Evolutionary conservation across 2,113 vertebrate species (phyloP).

Genomic region (Nanger granti): DNA sequence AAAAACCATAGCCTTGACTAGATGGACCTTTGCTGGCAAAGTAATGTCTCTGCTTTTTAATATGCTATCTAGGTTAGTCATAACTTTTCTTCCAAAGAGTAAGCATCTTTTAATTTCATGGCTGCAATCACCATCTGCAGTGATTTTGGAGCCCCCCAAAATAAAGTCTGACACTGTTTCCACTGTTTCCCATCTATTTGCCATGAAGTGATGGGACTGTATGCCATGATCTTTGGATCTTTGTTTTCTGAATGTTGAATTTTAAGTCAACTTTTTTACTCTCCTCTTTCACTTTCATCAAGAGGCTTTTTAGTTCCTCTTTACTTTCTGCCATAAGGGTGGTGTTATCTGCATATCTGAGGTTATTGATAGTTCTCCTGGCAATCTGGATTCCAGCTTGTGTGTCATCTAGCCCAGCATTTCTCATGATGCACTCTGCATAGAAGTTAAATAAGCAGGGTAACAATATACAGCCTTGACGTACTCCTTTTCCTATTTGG

Average conservation of each 20-base stretch:
- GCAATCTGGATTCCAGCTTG: background rate
- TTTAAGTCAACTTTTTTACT: background rate
- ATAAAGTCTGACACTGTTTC: background rate
- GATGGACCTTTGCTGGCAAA: rapidly evolving
- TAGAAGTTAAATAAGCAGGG: background rate
- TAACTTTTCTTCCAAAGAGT: background rate
- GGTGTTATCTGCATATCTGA: background rate
- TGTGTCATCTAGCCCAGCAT: rapidly evolving
- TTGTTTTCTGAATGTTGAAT: background rate
- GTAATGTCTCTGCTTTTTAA: background rate
- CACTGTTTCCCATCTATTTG: background rate
- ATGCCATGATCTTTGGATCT: background rate
- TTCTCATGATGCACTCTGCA: background rate
- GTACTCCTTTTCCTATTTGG: background rate
- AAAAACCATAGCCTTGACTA: background rate
- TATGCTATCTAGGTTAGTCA: background rate
- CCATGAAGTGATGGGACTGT: rapidly evolving
- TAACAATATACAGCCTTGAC: background rate
- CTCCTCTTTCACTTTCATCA: background rate
- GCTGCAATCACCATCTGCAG: background rate
- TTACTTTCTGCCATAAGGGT: background rate
- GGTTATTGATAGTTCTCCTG: background rate
- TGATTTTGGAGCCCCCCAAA: background rate
- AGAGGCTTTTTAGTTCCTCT: background rate
- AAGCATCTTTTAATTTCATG: background rate